These are phyloP conservation scores for Cavia aperea DNA, from an alignment of 2,113 vertebrate genomes.

Conservation along the genomic window DNA sequence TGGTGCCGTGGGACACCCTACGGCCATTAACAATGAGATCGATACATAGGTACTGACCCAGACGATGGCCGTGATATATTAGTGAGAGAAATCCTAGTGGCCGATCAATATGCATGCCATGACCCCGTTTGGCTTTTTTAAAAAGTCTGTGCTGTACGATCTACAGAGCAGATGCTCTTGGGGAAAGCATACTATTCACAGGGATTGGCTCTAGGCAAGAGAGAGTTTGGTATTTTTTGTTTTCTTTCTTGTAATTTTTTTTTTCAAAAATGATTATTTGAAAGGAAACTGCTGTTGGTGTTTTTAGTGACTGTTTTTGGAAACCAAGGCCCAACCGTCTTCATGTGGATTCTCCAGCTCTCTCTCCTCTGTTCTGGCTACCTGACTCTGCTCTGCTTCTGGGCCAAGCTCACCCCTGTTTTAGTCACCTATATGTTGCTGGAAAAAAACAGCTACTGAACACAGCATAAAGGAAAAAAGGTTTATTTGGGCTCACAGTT, in stretches of 20 bases:
- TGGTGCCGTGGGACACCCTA: background rate
- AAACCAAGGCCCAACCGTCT: background rate
- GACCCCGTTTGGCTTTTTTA: conserved; percentile 24
- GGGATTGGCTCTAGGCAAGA: background rate
- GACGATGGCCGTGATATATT: background rate
- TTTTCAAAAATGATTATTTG: background rate
- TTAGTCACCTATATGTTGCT: background rate
- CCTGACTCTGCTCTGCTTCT: background rate
- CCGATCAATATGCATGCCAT: conserved; percentile 13
- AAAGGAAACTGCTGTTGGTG: background rate
- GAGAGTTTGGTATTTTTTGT: background rate
- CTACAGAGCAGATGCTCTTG: background rate
- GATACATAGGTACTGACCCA: background rate
- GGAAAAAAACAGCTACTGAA: background rate
- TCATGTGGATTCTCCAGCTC: background rate
- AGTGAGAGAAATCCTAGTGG: background rate
- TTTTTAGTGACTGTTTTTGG: background rate
- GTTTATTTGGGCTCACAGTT: background rate
- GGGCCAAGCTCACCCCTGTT: background rate
- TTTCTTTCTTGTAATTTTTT: conserved; percentile 13
- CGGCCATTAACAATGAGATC: background rate
- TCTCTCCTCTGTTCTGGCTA: background rate
- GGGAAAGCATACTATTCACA: background rate
- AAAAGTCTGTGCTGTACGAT: background rate
- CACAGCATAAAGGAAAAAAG: background rate